Base-by-base conservation (phyloP, 37 sponge, comb jelly and placozoan genomes). In the Beroe ovata region DNA sequence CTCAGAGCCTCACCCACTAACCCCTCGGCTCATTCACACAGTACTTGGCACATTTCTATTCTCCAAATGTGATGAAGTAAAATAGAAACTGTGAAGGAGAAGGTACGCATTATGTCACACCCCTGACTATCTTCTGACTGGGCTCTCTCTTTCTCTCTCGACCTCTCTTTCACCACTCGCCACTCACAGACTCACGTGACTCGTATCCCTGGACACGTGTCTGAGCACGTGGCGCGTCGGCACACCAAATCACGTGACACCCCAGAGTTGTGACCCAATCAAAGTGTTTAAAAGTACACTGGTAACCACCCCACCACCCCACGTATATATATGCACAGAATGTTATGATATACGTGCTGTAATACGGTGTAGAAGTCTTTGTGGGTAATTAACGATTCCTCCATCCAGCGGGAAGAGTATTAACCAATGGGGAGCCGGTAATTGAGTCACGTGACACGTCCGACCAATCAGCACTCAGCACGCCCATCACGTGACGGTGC, bases 371-470 rank as follows among this genome's bases (percentile, higher is more conserved):
- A 62, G 63, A 62, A 62, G 63, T 62, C 63, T 62, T 62, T 62
- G 63, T 62, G 29, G 63, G 63, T 62, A 62, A 62, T 62, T 62
- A 62, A 25, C 63, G 63, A 62, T 62, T 62, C 63, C 63, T 62
- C 63, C 63, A n/a, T 28, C 63, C 63, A 21, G 28, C 29, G 29
- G 63, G 63, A 16, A 62, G 63, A 25, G 63, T 62, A 62, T 4
- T 62, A 62, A 25, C 63, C 63, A 62, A 62, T 62, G 4, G 29
- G 28, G 63, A 62, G 63, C 63, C 29, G 28, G 63, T 25, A 25
- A 62, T 62, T 21, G 29, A 6, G 63, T 62, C 63, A 62, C 63
- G 63, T 62, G 63, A 62, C 23, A n/a, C 23, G 19, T 21, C 4
- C 4, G 21, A 62, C 23, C 63, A 21, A 62, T 28, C 4, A 4